Conservation (phyloP, 2,888 invertebrate genomes). For the Mycalesis mineus region DNA sequence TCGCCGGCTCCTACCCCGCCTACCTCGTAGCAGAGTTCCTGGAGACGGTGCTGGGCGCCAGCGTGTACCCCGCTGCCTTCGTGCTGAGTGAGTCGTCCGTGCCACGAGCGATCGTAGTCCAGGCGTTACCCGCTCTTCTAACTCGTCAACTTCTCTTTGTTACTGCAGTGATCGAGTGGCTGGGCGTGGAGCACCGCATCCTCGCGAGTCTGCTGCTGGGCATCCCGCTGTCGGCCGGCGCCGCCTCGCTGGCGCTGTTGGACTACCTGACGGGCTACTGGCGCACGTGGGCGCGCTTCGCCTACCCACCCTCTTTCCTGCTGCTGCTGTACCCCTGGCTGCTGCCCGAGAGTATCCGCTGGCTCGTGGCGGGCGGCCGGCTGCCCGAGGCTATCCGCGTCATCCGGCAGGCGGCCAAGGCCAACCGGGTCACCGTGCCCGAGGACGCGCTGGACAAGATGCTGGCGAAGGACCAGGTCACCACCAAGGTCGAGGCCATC, state of each 20-base stretch:
- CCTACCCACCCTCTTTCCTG: constrained; percentile 84
- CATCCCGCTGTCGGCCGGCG: constrained; percentile 84
- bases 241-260: constrained; percentile 80
- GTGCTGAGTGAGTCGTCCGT: constrained; percentile 75
- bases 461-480: constrained; percentile 46
- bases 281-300: constrained; percentile 81
- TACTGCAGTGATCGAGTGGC: constrained; percentile 84
- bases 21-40: constrained; percentile 75
- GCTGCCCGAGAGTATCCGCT: constrained; percentile 85
- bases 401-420: constrained; percentile 78
- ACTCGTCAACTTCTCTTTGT: too few species aligned
- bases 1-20: constrained; percentile 70
- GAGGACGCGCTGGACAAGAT: constrained; percentile 69
- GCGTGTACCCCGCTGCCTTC: constrained; percentile 78
- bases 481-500: constrained; percentile 40
- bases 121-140: too few species aligned
- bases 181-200: constrained; percentile 85
- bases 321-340: constrained; percentile 84
- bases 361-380: constrained; percentile 84
- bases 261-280: constrained; percentile 85
- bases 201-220: constrained; percentile 84
- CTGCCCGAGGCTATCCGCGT: constrained; percentile 79
- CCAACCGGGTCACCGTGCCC: constrained; percentile 72
- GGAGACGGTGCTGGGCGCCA: constrained; percentile 76
- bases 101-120: too few species aligned